Evolutionary conservation across 2,888 invertebrate species (phyloP), one percentile per base, ranked within the genome.

Genomic region (Mythimna vitellina): DNA sequence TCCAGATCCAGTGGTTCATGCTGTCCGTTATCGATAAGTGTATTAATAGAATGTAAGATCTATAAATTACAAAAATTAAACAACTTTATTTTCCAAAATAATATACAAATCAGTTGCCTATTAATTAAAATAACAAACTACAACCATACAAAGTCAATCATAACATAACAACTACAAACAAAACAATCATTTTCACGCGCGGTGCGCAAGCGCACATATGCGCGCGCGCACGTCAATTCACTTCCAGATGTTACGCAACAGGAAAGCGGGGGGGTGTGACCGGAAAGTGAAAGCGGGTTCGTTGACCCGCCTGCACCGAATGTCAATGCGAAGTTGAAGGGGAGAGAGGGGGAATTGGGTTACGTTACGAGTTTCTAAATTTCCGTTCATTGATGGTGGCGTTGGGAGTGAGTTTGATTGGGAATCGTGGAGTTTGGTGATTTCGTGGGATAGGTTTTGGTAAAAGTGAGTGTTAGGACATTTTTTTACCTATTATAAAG

Each of bases 271-370:
- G 80, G 83, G 87, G 88, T 82, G 89, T 85, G 86, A 65, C 86
- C 86, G 87, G 84, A 87, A 79, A 88, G 89, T 86, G 89, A 89
- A 89, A 89, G 89, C 75, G 73, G 70, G 88, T 73, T 82, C 86
- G 61, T 66, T 80, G 81, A 84, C 89, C 83, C 32, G 78, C 79
- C 69, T 79, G 81, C 78, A 72, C 82, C 87, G 88, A 89, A 89
- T 91, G 89, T 89, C 91, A 91, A 91, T 91, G 89, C 85, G 87
- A 88, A 73, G 84, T 81, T 76, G 78, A 78, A 70, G 76, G 65
- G 58, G 9, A 42, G 54, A 56, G 42, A 64, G 70, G 71, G 81
- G 84, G 80, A 89, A 88, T 84, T 89, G 66, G 89, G 89, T 88
- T 88, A 88, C 81, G 83, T 66, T 78, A 73, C 57, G 56, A 73